A percentile compares a stretch with the other conserved stretches of the same genome.
Evolutionary conservation across 2,797 vertebrate genomes (phyloP).

Genomic region (Anguilla anguilla): DNA sequence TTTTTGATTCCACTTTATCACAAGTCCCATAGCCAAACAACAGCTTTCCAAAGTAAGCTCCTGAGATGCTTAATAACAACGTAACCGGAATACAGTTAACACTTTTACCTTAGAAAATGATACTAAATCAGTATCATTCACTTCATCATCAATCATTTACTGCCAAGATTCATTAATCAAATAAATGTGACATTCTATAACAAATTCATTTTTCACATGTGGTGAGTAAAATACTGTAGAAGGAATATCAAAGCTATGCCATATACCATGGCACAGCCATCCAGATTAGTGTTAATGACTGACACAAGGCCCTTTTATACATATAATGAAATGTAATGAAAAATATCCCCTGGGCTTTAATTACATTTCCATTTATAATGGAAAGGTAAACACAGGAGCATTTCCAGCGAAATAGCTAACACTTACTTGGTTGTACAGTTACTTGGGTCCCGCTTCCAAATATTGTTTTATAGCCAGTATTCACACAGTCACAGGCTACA

Average conservation of each 20-base stretch:
- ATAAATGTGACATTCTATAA: background rate
- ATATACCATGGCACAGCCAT: no score
- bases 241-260: no score
- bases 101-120: no score
- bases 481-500: conserved; percentile 22
- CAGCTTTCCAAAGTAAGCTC: no score
- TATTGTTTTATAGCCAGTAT: background rate
- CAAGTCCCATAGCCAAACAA: no score
- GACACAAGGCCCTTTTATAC: no score
- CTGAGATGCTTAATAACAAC: no score
- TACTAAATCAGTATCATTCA: no score
- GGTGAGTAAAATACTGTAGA: background rate
- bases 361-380: background rate
- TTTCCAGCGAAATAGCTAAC: background rate
- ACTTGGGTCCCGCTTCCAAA: conserved; percentile 22
- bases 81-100: no score
- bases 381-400: background rate
- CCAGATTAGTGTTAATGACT: no score
- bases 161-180: no score
- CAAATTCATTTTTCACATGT: background rate
- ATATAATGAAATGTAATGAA: background rate
- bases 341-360: background rate
- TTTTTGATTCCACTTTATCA: background rate
- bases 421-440: conserved; percentile 18
- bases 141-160: no score